Evolutionary conservation across 2,888 invertebrate species (phyloP).

Genomic region (Chesias legatella): DNA sequence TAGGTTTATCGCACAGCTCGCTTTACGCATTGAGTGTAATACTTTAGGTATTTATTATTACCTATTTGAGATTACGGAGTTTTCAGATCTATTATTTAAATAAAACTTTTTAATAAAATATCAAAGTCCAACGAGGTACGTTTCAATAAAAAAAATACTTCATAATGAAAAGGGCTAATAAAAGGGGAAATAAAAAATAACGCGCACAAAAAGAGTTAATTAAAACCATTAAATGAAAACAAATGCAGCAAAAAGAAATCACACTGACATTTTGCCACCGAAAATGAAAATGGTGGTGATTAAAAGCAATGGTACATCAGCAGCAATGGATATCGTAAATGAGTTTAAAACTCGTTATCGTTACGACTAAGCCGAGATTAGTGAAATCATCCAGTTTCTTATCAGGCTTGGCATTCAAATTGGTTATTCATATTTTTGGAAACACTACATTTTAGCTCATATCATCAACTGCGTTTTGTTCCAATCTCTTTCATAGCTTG

Average conservation of each 20-base stretch:
- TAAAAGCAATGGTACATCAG: constrained; percentile 20
- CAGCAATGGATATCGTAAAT: constrained; percentile 17
- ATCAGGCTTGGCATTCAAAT: no score
- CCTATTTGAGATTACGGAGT: no score
- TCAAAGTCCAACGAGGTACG: neutral
- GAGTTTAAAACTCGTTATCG: constrained; percentile 31
- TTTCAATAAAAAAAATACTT: constrained; percentile 11
- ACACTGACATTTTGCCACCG: constrained; percentile 17
- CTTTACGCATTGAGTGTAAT: no score
- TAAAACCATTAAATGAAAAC: constrained; percentile 26
- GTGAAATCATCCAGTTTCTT: neutral
- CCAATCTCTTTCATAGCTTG: no score
- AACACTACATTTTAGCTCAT: no score
- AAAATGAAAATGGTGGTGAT: constrained; percentile 18
- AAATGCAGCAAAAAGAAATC: constrained; percentile 28
- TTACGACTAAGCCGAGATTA: constrained; percentile 4
- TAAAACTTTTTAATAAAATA: no score
- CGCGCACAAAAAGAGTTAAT: constrained; percentile 24
- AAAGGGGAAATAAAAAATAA: constrained; percentile 23
- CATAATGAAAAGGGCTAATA: constrained; percentile 11
- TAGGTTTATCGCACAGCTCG: no score
- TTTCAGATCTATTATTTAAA: no score
- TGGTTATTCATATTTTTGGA: no score
- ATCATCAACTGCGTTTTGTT: no score
- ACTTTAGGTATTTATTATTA: no score